These are phyloP conservation scores for Conus betulinus DNA, from an alignment of 1,140 invertebrate species.

Conservation along the genomic window DNA sequence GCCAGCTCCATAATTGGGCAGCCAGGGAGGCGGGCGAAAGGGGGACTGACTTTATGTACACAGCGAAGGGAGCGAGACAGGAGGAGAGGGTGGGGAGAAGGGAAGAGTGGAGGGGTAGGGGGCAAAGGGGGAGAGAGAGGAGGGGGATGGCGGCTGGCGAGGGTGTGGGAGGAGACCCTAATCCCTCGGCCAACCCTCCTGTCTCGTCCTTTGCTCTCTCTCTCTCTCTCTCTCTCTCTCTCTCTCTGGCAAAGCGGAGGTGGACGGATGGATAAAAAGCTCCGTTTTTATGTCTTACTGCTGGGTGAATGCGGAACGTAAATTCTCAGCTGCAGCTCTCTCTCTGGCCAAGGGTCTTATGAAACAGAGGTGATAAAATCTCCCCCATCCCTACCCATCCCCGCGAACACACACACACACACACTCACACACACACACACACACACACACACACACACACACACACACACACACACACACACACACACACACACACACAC, in stretches of 20 bases:
- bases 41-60: background rate
- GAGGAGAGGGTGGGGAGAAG: background rate
- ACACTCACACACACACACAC: background rate
- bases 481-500: background rate
- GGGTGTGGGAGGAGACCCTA: background rate
- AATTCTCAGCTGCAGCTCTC: background rate
- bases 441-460: conserved; percentile 8
- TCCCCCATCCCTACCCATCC: background rate
- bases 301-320: background rate
- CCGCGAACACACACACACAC: background rate
- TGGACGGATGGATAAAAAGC: background rate
- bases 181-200: background rate
- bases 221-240: background rate
- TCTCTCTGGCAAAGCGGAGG: background rate
- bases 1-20: background rate
- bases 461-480: background rate
- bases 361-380: background rate
- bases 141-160: too few relatives aligned
- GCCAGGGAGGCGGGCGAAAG: background rate
- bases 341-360: background rate
- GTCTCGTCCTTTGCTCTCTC: background rate
- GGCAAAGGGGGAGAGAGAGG: too few relatives aligned
- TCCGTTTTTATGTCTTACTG: background rate
- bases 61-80: background rate
- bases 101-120: background rate